Conservation (phyloP, 2,888 invertebrate genomes). For the Zaprionus bogoriensis region DNA sequence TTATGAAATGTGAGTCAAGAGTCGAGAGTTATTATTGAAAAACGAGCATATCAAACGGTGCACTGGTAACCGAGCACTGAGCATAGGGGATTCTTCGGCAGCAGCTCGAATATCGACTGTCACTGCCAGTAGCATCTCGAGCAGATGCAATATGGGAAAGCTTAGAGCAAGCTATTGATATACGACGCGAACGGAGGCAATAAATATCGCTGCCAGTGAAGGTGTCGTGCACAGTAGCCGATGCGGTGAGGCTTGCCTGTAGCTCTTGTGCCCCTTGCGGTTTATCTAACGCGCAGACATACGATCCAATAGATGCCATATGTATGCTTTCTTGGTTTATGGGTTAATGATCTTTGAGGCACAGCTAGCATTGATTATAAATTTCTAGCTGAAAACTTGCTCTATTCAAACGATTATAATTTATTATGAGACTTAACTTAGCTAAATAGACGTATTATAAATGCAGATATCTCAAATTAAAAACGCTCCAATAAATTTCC, state of each 20-base stretch:
- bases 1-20: slow-evolving; percentile 67
- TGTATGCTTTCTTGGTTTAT: background rate
- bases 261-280: slow-evolving; percentile 29
- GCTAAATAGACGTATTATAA: too few relatives aligned
- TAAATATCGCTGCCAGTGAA: slow-evolving; percentile 14
- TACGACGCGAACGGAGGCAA: slow-evolving; percentile 15
- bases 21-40: slow-evolving; percentile 60
- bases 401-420: background rate
- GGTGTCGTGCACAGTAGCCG: slow-evolving; percentile 42
- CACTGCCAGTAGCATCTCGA: slow-evolving; percentile 34
- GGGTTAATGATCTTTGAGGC: slow-evolving; percentile 12
- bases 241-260: slow-evolving; percentile 5
- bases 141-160: slow-evolving; percentile 15
- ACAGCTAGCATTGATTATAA: background rate
- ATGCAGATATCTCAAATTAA: background rate
- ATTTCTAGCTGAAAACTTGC: background rate
- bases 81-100: too few relatives aligned
- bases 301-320: background rate
- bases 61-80: too few relatives aligned
- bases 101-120: slow-evolving; percentile 35
- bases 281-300: slow-evolving; percentile 7
- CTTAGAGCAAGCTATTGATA: slow-evolving; percentile 32
- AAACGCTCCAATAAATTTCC: background rate
- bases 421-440: background rate
- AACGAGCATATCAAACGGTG: slow-evolving; percentile 16